phyloP scores from a whole-genome alignment of 2,888 invertebrate genomes.

The Darwinula stevensoni region DNA sequence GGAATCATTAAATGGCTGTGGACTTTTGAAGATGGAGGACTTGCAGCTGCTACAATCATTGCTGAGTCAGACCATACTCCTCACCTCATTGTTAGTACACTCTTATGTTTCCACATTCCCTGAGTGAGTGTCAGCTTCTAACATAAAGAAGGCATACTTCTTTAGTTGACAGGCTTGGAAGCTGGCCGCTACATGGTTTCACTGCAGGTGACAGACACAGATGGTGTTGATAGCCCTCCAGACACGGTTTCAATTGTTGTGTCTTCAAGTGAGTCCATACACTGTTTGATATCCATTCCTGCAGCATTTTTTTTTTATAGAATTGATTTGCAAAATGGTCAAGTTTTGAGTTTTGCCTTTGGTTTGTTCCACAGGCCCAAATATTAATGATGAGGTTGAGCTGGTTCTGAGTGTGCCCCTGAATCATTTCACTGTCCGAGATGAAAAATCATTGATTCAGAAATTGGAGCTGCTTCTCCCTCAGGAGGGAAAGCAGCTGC shows the following conservation, averaged over 20 bases:
- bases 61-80: conserved; percentile 41
- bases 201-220: conserved; percentile 60
- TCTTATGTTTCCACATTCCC: too few relatives aligned
- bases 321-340: neutral
- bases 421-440: conserved; percentile 30
- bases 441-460: conserved; percentile 41
- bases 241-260: conserved; percentile 61
- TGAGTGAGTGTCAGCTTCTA: too few relatives aligned
- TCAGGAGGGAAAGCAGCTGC: conserved; percentile 10
- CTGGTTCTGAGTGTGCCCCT: conserved; percentile 46
- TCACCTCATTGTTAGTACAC: conserved; percentile 34
- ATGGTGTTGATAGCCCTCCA: too few relatives aligned
- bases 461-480: conserved; percentile 45
- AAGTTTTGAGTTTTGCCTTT: neutral
- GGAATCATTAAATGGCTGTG: conserved; percentile 55
- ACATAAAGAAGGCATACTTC: too few relatives aligned
- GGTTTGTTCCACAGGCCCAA: conserved; percentile 25
- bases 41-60: conserved; percentile 57
- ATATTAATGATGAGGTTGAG: conserved; percentile 43
- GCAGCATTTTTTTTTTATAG: neutral
- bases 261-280: conserved; percentile 23
- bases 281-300: neutral
- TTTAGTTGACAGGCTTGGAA: conserved; percentile 45
- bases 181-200: conserved; percentile 65
- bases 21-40: conserved; percentile 32